Evolutionary conservation across 1,140 invertebrate genomes (phyloP).

Genomic region (Zaprionus camerounensis): DNA sequence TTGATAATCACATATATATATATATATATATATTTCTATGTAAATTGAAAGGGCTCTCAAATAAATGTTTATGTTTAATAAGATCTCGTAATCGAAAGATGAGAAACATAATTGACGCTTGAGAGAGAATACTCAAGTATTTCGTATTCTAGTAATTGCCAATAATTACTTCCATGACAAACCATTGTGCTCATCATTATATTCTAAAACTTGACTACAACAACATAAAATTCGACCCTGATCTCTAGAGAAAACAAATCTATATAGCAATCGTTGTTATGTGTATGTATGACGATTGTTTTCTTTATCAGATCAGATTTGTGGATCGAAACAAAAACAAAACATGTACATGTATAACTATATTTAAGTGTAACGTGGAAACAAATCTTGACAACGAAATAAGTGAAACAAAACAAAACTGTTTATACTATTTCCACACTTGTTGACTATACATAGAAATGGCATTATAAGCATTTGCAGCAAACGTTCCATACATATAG

Average conservation of each 20-base stretch:
- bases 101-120: slow-evolving; percentile 51
- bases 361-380: slow-evolving; percentile 22
- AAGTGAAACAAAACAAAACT: slow-evolving; percentile 23
- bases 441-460: slow-evolving; percentile 38
- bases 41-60: slow-evolving; percentile 42
- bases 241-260: slow-evolving; percentile 50
- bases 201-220: slow-evolving; percentile 38
- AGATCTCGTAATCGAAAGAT: neutral
- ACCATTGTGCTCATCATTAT: slow-evolving; percentile 53
- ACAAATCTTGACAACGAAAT: slow-evolving; percentile 63
- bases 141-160: slow-evolving; percentile 14
- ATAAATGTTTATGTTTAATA: slow-evolving; percentile 57
- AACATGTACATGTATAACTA: slow-evolving; percentile 14
- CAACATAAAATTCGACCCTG: slow-evolving; percentile 40
- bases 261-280: slow-evolving; percentile 30
- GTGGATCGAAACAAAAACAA: slow-evolving; percentile 7
- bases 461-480: slow-evolving; percentile 46
- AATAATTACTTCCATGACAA: slow-evolving; percentile 40
- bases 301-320: slow-evolving; percentile 19
- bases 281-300: slow-evolving; percentile 35
- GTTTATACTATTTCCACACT: slow-evolving; percentile 48
- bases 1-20: slow-evolving; percentile 7
- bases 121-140: slow-evolving; percentile 44
- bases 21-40: slow-evolving; percentile 6
- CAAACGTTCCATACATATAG: slow-evolving; percentile 17